A percentile compares a stretch with the other conserved stretches of the same genome.
These are phyloP conservation scores for Andrena dorsata DNA, from an alignment of 2,888 invertebrate genomes.

Conservation along the genomic window DNA sequence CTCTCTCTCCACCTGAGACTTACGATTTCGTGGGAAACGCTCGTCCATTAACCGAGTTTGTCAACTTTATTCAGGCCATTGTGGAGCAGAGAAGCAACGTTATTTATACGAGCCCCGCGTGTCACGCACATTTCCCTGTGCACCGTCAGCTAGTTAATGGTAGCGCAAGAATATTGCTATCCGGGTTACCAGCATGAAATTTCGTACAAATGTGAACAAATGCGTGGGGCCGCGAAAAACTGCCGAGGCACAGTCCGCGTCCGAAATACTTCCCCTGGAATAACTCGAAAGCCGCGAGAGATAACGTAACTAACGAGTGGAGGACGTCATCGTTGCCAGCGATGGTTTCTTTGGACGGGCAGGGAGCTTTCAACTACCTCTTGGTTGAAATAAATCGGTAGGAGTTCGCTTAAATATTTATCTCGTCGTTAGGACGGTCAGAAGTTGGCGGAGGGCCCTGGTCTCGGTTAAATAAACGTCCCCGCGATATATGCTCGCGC, in stretches of 20 bases:
- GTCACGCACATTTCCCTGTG: conserved; percentile 18
- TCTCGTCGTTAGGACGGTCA: conserved; percentile 17
- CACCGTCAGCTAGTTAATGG: not conserved
- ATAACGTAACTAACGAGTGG: too few relatives aligned
- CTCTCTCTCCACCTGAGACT: not conserved
- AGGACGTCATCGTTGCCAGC: not conserved
- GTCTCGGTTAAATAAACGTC: conserved; percentile 65
- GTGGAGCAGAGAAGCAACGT: conserved; percentile 20
- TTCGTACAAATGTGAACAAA: too few relatives aligned
- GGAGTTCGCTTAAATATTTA: conserved; percentile 45
- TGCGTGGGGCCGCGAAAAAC: too few relatives aligned
- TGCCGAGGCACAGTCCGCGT: too few relatives aligned
- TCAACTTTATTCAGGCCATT: conserved; percentile 28
- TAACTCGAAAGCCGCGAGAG: too few relatives aligned
- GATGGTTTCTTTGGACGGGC: conserved; percentile 12
- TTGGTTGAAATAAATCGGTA: conserved; percentile 35
- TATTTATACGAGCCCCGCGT: conserved; percentile 28
- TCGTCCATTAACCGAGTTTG: conserved; percentile 44
- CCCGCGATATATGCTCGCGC: conserved; percentile 59
- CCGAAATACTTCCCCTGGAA: too few relatives aligned
- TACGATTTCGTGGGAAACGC: conserved; percentile 40
- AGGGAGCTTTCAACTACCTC: too few relatives aligned
- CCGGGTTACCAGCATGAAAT: too few relatives aligned
- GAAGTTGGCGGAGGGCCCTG: conserved; percentile 16
- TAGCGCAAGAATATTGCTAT: too few relatives aligned